Evolutionary conservation across 2,797 vertebrate species (phyloP).

Genomic region (Erethizon dorsatum): DNA sequence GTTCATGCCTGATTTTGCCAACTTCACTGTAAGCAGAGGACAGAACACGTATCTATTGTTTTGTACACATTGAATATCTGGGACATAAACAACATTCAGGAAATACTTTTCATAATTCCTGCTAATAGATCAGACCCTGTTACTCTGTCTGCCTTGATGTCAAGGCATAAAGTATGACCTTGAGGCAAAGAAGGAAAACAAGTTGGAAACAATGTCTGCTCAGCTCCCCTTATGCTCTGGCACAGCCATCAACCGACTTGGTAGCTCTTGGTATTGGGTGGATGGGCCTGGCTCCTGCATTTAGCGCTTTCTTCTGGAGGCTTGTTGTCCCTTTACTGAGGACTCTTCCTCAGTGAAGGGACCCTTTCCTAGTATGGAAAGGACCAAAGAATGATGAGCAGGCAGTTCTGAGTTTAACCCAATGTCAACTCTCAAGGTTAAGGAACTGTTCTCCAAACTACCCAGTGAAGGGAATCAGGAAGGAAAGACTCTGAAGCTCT

Average conservation of each 20-base stretch:
- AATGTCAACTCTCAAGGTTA: neutral
- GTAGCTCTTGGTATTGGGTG: neutral
- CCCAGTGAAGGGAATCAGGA: neutral
- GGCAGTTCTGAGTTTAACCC: neutral
- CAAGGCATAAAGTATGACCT: neutral
- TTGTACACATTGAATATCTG: neutral
- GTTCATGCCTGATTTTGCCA: neutral
- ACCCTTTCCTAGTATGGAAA: neutral
- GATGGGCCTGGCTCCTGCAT: neutral
- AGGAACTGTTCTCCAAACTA: neutral
- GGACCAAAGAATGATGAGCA: neutral
- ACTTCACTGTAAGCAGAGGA: slow-evolving; percentile 4
- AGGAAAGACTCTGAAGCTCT: neutral
- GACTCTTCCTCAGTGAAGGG: neutral
- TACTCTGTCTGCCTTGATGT: neutral
- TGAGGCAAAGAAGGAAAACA: slow-evolving; percentile 22
- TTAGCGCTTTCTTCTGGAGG: neutral
- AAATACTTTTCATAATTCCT: slow-evolving; percentile 48
- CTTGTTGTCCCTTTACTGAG: neutral
- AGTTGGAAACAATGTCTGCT: neutral
- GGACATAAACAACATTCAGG: neutral
- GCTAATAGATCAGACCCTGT: neutral
- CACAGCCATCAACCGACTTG: neutral
- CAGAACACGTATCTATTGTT: slow-evolving; percentile 2
- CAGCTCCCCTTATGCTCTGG: neutral